Evolutionary conservation across 2,797 vertebrate genomes (phyloP).

Genomic region (Sitta carolinensis): DNA sequence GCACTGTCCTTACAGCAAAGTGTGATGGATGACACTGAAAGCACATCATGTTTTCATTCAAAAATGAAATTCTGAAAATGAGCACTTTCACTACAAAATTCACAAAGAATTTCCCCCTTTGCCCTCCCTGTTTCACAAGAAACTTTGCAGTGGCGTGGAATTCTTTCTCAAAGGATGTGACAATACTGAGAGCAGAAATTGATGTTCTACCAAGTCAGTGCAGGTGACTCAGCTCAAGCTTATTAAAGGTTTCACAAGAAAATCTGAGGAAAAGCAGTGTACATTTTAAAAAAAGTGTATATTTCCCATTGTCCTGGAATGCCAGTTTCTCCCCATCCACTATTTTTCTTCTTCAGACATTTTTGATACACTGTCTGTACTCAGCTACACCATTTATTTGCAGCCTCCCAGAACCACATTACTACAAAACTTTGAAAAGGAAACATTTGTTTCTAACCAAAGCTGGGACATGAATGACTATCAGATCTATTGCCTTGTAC

Average conservation of each 20-base stretch:
- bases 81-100: not conserved
- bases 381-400: not conserved
- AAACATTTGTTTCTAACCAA: slow-evolving; percentile 26
- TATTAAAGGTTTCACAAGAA: slow-evolving; percentile 6
- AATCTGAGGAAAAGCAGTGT: not conserved
- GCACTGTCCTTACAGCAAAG: not conserved
- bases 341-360: not conserved
- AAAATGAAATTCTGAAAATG: not conserved
- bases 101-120: not conserved
- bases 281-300: not conserved
- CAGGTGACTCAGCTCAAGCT: not conserved
- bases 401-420: slow-evolving; percentile 16
- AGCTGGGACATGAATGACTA: not conserved
- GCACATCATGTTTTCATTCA: not conserved
- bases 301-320: not conserved
- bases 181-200: not conserved
- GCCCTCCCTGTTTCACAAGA: not conserved
- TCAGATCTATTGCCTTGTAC: not conserved
- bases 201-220: not conserved
- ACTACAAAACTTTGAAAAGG: slow-evolving; percentile 28
- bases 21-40: not conserved
- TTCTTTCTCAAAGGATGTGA: not conserved
- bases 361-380: not conserved
- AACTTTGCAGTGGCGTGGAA: not conserved
- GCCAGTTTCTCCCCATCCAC: not conserved